Base-by-base conservation (phyloP, 1,140 invertebrate species). In the Drosophila mauritiana region DNA sequence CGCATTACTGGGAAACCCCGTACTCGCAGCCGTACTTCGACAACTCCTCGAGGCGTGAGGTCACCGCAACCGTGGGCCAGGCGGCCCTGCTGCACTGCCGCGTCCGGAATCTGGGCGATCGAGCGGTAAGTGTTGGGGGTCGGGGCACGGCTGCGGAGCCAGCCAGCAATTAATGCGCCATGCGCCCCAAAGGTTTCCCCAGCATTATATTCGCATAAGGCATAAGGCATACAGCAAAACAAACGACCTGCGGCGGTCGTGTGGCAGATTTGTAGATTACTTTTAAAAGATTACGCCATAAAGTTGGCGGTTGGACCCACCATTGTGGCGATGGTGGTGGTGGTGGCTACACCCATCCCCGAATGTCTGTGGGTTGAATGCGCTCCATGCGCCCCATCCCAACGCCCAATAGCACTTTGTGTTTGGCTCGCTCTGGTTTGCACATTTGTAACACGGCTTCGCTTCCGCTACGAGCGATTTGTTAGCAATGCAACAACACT, bases 21-120 rank as follows among this genome's bases (percentile, higher is more conserved):
- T 96, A 97, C 86, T 96, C 96, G 58, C 96, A 97, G 92, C 97
- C 97, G 27, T 97, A 97, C 93, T 98, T 98, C 93, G 97, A 98
- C 93, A 97, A 97, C 93, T 95, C 96, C 72, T 97, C 97, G 39
- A 95, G 95, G 78, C 94, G 96, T 54, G 97, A 97, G 89, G 95
- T 96, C 63, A 97, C 96, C 59, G 96, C 96, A 48, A 97, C 96
- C 46, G 96, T 97, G 54, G 97, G 97, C 15, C 96, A 97, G 93
- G 96, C 96, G 45, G 96, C 96, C 25, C 95, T 97, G 88, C 94
- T 98, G 13, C 96, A 97, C 92, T 97, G 97, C 93, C 93, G 96
- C 83, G 96, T 97, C 43, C 93, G 96, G 72, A 97, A 97, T 93
- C 94, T 97, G 62, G 97, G 96, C 54, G 97, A 97, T 93, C 94